These are phyloP conservation scores for Alosa alosa DNA, from an alignment of 2,113 vertebrate species.

Conservation along the genomic window DNA sequence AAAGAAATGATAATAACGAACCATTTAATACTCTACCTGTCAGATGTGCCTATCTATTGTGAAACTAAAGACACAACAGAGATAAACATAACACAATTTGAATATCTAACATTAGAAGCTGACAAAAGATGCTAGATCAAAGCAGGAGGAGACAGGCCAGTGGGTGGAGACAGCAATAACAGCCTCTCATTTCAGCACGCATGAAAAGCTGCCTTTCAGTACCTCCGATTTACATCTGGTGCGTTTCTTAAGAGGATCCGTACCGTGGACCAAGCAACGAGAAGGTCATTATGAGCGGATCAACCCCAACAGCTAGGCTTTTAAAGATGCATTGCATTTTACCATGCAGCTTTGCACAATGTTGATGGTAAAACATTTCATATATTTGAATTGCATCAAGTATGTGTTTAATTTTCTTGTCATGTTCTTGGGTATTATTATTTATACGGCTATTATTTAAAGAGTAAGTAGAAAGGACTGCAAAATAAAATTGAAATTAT, in stretches of 20 bases:
- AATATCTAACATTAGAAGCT: conserved; percentile 66
- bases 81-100: conserved; percentile 67
- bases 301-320: background rate
- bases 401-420: background rate
- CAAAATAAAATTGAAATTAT: background rate
- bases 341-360: background rate
- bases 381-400: background rate
- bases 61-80: conserved; percentile 62
- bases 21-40: conserved; percentile 68
- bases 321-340: background rate
- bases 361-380: background rate
- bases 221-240: background rate
- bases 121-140: conserved; percentile 64
- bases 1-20: conserved; percentile 59
- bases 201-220: background rate
- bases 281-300: background rate
- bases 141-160: conserved; percentile 50
- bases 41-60: conserved; percentile 59
- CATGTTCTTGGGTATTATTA: background rate
- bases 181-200: conserved; percentile 65
- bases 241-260: background rate
- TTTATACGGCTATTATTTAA: background rate
- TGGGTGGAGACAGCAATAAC: conserved; percentile 62
- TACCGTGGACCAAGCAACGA: background rate
- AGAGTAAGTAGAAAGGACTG: background rate